Evolutionary conservation across 2,888 invertebrate genomes (phyloP), one percentile per base, ranked within the genome.

Genomic region (Galerucella pusilla): DNA sequence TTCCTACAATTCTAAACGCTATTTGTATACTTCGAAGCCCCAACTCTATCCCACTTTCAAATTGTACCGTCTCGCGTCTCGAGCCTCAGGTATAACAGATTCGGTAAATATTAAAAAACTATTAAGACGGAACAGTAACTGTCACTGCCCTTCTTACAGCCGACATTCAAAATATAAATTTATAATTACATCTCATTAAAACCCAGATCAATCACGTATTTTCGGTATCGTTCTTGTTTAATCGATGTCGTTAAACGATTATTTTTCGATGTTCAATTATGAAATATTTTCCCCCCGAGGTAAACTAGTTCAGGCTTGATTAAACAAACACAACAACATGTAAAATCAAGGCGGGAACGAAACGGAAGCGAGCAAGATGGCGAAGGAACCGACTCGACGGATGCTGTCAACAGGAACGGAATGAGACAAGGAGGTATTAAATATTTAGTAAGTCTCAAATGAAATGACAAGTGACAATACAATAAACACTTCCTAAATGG

Each of bases 301-400:
- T 85, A 84, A 49, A 45, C 60, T 49, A 49, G 84, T 81, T 77
- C 77, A 79, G 80, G 85, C 85, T 85, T 85, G 86, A 86, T 86
- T 86, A 85, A 85, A 84, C 85, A 85, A 85, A 85, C 85, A 86
- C 85, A 86, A 86, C 85, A 85, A 85, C 85, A 86, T 85, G 85
- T 84, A 85, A 86, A 86, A 86, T 86, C 84, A 85, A 84, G 85
- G 79, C 84, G 82, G 82, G 83, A 81, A 82, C 84, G 85, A 65
- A 65, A 65, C 61, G 65, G 46, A 71, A 65, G 46, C 46, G 85
- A 85, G 86, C 85, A 86, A 86, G 86, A 86, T 86, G 86, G 86
- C 86, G 86, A 20, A 16, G 42, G 45, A 84, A 85, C 85, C 85
- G 85, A 83, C 82, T 77, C 77, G 63, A 71, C 74, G 77, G 63